Conservation (phyloP, 2,797 vertebrate species). For the Alouatta caraya region DNA sequence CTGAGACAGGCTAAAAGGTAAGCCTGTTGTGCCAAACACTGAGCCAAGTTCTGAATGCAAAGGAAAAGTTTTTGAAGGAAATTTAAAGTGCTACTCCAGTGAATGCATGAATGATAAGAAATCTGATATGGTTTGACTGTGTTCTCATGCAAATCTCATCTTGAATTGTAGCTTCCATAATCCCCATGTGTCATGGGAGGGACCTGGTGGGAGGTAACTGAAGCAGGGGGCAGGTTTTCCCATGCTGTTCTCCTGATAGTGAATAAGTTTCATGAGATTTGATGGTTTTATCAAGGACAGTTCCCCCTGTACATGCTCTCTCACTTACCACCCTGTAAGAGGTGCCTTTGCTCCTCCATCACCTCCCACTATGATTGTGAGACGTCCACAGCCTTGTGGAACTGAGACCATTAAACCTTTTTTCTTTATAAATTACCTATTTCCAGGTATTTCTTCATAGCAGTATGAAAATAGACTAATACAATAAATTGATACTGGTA, state of each 20-base stretch:
- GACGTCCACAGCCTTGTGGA: background rate
- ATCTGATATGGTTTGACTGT: background rate
- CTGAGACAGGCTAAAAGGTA: background rate
- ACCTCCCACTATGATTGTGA: background rate
- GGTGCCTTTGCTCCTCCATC: background rate
- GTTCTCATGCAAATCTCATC: background rate
- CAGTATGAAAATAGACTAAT: background rate
- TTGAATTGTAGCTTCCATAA: background rate
- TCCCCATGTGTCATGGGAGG: background rate
- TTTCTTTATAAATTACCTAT: background rate
- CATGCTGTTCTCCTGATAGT: background rate
- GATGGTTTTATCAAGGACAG: background rate
- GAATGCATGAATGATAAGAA: background rate
- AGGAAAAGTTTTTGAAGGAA: background rate
- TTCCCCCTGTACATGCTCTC: background rate
- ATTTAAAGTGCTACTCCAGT: background rate
- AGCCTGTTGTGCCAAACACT: background rate
- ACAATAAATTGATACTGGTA: background rate
- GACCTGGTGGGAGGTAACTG: too few relatives aligned
- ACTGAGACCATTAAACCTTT: background rate
- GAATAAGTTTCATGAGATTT: background rate
- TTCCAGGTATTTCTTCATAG: background rate
- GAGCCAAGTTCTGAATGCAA: background rate
- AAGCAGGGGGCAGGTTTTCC: background rate
- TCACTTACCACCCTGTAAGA: background rate